These are phyloP conservation scores for Trichopoda pennipes DNA, from an alignment of 2,888 invertebrate genomes.

Conservation along the genomic window DNA sequence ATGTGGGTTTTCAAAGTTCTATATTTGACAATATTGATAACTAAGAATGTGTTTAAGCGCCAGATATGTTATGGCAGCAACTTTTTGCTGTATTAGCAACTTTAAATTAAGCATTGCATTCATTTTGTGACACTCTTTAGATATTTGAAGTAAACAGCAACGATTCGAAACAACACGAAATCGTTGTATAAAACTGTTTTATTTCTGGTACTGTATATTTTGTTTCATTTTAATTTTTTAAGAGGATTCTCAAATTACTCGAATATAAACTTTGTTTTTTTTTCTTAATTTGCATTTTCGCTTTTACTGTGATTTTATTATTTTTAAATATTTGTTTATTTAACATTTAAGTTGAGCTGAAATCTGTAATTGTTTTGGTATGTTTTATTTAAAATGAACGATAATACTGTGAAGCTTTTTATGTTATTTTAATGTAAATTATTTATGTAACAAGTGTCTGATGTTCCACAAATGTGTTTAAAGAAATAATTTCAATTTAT, in stretches of 20 bases:
- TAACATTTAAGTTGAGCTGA: constrained; percentile 19
- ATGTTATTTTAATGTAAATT: constrained; percentile 37
- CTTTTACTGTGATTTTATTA: background rate
- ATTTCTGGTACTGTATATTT: constrained; percentile 6
- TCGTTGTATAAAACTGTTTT: constrained; percentile 19
- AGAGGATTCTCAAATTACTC: constrained; percentile 61
- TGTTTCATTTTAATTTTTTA: constrained; percentile 43
- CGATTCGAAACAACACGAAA: constrained; percentile 13
- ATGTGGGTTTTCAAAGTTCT: no score
- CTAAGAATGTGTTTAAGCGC: no score
- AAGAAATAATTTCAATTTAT: constrained; percentile 18
- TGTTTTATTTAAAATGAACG: constrained; percentile 39
- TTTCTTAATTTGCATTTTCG: background rate
- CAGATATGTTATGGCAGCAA: no score
- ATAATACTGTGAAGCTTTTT: constrained; percentile 50
- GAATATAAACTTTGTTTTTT: constrained; percentile 23
- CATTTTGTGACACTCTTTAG: no score
- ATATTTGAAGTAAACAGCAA: constrained; percentile 32
- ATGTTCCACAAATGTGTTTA: background rate
- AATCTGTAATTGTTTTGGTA: constrained; percentile 49
- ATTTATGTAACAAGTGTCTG: constrained; percentile 32
- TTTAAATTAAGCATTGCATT: no score
- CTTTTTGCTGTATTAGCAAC: no score
- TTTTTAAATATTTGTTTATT: constrained; percentile 45
- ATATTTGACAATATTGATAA: no score